Percentiles rank a stretch among this genome's conserved stretches.
phyloP scores from a whole-genome alignment of 1,140 invertebrate species.

The Drosophila teissieri region DNA sequence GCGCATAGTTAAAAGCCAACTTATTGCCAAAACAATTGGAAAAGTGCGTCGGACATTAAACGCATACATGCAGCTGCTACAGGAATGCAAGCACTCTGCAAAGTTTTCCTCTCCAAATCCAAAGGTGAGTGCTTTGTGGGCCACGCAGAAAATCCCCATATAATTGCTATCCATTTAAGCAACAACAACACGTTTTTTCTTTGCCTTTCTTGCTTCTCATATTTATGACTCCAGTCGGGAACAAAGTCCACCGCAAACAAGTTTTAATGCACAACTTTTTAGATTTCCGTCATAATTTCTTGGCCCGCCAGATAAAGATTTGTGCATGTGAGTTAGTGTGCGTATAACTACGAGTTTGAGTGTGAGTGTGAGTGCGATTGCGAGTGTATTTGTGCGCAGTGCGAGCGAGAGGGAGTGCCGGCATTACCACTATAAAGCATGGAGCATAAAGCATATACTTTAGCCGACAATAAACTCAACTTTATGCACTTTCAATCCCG shows the following conservation, averaged over 20 bases:
- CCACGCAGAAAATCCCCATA: constrained; percentile 15
- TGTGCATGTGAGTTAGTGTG: constrained; percentile 23
- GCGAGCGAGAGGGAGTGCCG: constrained; percentile 9
- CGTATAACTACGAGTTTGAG: neutral
- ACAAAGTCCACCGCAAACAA: constrained; percentile 68
- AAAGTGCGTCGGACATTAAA: constrained; percentile 9
- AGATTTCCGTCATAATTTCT: constrained; percentile 82
- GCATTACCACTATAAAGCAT: constrained; percentile 72
- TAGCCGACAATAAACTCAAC: constrained; percentile 82
- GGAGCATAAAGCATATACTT: constrained; percentile 78
- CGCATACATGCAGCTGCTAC: neutral
- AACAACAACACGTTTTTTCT: constrained; percentile 33
- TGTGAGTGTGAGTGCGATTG: neutral
- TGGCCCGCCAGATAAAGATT: constrained; percentile 74
- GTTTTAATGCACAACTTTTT: constrained; percentile 83
- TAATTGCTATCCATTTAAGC: constrained; percentile 72
- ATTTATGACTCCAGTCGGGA: constrained; percentile 58
- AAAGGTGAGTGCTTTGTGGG: constrained; percentile 5
- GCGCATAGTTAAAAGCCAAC: constrained; percentile 1
- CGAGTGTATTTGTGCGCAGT: too few relatives aligned
- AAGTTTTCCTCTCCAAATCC: constrained; percentile 13
- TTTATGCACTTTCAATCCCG: constrained; percentile 81
- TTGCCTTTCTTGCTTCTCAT: constrained; percentile 63
- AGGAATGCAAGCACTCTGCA: constrained; percentile 8
- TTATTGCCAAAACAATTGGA: constrained; percentile 23